These are phyloP conservation scores for Pollenia amentaria DNA, from an alignment of 2,888 invertebrate species.

Conservation along the genomic window DNA sequence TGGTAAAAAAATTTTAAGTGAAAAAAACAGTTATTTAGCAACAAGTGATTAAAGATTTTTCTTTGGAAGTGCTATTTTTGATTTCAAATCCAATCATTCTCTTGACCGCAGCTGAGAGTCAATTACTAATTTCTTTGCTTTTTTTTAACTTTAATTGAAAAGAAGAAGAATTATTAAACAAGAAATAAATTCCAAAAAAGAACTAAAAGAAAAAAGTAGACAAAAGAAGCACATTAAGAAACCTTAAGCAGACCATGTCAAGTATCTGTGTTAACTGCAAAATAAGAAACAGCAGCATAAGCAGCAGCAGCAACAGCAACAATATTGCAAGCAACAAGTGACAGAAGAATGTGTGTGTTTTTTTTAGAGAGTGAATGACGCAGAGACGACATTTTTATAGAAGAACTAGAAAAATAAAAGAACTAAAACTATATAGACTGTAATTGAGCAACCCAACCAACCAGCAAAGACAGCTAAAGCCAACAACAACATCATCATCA, in stretches of 20 bases:
- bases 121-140: not conserved
- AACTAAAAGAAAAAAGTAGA: slow-evolving; percentile 34
- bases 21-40: slow-evolving; percentile 70
- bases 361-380: slow-evolving; percentile 56
- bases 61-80: not conserved
- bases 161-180: slow-evolving; percentile 36
- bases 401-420: slow-evolving; percentile 79
- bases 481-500: slow-evolving; percentile 38
- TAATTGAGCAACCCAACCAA: not conserved
- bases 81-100: slow-evolving; percentile 46
- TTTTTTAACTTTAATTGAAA: slow-evolving; percentile 20
- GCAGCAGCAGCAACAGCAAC: slow-evolving; percentile 26
- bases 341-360: slow-evolving; percentile 54
- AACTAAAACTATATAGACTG: slow-evolving; percentile 30
- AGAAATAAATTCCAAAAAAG: slow-evolving; percentile 32
- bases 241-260: slow-evolving; percentile 73
- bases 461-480: slow-evolving; percentile 30
- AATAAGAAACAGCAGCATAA: slow-evolving; percentile 35
- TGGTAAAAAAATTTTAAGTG: slow-evolving; percentile 35
- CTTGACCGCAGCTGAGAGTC: slow-evolving; percentile 22
- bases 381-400: slow-evolving; percentile 64
- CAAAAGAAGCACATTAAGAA: slow-evolving; percentile 52
- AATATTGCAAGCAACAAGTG: slow-evolving; percentile 53
- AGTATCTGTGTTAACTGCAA: slow-evolving; percentile 68
- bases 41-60: slow-evolving; percentile 60